A percentile compares a stretch with the other conserved stretches of the same genome.
Evolutionary conservation across 2,797 vertebrate genomes (phyloP).

Genomic region (Smutsia gigantea): DNA sequence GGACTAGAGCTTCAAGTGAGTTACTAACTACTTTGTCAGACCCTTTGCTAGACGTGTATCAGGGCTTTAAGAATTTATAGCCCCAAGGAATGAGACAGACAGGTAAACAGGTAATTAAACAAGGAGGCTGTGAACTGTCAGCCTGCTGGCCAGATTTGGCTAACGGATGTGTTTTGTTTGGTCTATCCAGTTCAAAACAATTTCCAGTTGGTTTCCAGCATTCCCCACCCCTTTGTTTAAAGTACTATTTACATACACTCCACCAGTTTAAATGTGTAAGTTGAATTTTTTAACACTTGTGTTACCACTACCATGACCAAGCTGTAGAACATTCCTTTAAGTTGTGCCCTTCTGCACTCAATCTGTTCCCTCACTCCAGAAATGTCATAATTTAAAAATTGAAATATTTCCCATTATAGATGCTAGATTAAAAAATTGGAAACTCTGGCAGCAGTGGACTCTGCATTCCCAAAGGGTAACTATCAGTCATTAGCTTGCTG

Average conservation of each 20-base stretch:
- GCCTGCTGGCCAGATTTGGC: not conserved
- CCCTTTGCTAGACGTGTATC: not conserved
- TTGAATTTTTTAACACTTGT: not conserved
- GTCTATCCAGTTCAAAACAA: not conserved
- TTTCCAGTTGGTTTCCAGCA: not conserved
- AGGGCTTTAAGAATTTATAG: not conserved
- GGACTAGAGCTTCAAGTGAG: not conserved
- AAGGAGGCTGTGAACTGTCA: not conserved
- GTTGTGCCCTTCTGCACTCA: not conserved
- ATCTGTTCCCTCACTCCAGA: not conserved
- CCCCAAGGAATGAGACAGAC: not conserved
- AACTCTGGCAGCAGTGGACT: not conserved
- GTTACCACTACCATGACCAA: not conserved
- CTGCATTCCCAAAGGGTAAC: not conserved
- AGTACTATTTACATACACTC: not conserved
- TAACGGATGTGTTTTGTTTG: not conserved
- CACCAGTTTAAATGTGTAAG: not conserved
- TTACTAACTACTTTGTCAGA: not conserved
- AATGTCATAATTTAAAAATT: not conserved
- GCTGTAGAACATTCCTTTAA: not conserved
- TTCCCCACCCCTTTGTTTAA: not conserved
- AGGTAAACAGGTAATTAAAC: not conserved
- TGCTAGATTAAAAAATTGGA: not conserved
- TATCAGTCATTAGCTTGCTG: not conserved
- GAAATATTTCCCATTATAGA: not conserved